Conservation (phyloP, 2,888 invertebrate species). For the Clanis bilineata region DNA sequence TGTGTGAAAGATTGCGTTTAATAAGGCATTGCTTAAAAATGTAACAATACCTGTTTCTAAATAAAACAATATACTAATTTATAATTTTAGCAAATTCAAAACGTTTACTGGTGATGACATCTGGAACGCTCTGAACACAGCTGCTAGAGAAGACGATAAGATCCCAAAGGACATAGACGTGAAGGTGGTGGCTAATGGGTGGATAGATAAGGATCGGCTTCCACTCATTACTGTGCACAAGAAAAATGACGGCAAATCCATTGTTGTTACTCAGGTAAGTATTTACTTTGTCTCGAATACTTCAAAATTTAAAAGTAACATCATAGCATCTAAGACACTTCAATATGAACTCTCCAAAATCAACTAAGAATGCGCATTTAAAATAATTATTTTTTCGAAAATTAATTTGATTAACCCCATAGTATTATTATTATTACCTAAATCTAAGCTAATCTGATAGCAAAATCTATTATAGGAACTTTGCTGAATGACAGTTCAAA, state of each 20-base stretch:
- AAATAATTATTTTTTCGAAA: too few relatives aligned
- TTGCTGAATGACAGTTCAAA: too few relatives aligned
- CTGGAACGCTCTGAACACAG: constrained; percentile 87
- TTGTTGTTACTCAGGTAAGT: constrained; percentile 84
- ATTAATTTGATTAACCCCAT: too few relatives aligned
- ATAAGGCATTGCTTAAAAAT: too few relatives aligned
- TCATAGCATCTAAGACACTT: too few relatives aligned
- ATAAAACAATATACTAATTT: not conserved
- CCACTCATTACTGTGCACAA: constrained; percentile 88
- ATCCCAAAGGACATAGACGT: constrained; percentile 77
- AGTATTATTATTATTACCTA: too few relatives aligned
- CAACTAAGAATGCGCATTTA: too few relatives aligned
- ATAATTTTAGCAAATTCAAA: constrained; percentile 82
- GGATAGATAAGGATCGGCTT: constrained; percentile 91
- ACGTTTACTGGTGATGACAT: constrained; percentile 91
- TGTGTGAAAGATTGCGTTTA: too few relatives aligned
- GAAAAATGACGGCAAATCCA: constrained; percentile 84
- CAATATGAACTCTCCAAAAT: too few relatives aligned
- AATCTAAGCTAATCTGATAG: too few relatives aligned
- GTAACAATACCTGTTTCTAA: too few relatives aligned
- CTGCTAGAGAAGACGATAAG: constrained; percentile 83
- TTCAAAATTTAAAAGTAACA: not conserved
- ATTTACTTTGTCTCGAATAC: not conserved
- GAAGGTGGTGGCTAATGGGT: constrained; percentile 88
- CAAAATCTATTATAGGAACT: too few relatives aligned